Conservation (phyloP, 2,888 invertebrate species). For the Hipparchia sbordonii region DNA sequence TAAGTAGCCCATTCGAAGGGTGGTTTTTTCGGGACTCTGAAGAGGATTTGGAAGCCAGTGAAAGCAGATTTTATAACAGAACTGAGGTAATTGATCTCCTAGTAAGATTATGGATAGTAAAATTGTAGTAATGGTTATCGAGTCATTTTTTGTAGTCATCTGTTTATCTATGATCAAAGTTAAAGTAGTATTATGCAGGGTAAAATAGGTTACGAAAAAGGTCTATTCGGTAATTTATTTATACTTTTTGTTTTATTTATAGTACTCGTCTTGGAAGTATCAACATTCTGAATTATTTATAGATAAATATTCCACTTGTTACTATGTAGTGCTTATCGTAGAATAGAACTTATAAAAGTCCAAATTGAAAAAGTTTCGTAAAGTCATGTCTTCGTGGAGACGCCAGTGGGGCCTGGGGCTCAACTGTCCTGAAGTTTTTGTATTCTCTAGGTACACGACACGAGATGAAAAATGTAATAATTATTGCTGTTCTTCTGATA, state of each 20-base stretch:
- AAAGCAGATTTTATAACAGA: conserved; percentile 57
- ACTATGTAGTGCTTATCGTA: conserved; percentile 12
- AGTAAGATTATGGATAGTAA: too few relatives aligned
- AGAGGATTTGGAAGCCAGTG: conserved; percentile 71
- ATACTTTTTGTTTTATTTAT: too few relatives aligned
- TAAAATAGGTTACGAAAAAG: too few relatives aligned
- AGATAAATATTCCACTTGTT: neutral
- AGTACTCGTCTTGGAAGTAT: too few relatives aligned
- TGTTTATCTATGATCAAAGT: too few relatives aligned
- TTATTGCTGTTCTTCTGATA: neutral
- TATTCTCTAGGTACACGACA: conserved; percentile 19
- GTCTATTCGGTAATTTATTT: too few relatives aligned
- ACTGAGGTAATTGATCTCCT: conserved; percentile 52
- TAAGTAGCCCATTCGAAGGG: conserved; percentile 57
- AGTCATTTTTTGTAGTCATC: too few relatives aligned
- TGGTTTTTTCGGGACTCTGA: conserved; percentile 74
- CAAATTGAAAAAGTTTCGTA: conserved; percentile 37
- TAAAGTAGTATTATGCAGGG: too few relatives aligned
- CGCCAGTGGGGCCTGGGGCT: conserved; percentile 25
- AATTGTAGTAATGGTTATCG: too few relatives aligned
- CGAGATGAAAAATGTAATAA: too few relatives aligned
- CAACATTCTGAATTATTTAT: neutral
- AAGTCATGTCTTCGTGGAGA: conserved; percentile 23
- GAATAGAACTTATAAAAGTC: conserved; percentile 28
- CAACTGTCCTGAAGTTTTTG: conserved; percentile 29